Evolutionary conservation across 1,140 invertebrate genomes (phyloP).

Genomic region (Daktulosphaira vitifoliae): DNA sequence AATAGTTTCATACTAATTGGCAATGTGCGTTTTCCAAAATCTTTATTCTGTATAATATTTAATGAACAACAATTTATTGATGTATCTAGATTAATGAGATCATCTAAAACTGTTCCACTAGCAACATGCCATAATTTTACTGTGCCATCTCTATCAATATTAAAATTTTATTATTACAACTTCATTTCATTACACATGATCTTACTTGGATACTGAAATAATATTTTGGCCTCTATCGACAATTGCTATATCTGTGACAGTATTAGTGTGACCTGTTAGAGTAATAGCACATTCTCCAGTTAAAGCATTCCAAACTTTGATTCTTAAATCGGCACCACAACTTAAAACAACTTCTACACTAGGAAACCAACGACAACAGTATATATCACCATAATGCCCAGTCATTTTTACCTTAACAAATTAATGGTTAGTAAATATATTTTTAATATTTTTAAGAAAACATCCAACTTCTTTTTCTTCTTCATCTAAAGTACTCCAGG

Average conservation of each 20-base stretch:
- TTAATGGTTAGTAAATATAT: not conserved
- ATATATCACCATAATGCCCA: conserved; percentile 61
- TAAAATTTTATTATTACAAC: too few species aligned
- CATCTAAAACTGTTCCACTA: conserved; percentile 16
- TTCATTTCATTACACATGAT: conserved; percentile 6
- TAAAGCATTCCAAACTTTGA: conserved; percentile 62
- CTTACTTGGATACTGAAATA: conserved; percentile 56
- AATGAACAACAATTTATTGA: conserved; percentile 37
- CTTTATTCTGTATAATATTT: not conserved
- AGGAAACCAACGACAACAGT: conserved; percentile 61
- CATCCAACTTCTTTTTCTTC: conserved; percentile 13
- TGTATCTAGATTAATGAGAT: not conserved
- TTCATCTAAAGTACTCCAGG: conserved; percentile 21
- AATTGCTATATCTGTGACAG: conserved; percentile 56
- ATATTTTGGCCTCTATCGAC: conserved; percentile 64
- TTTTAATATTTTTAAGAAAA: too few species aligned
- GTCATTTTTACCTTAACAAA: conserved; percentile 44
- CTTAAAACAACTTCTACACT: conserved; percentile 59
- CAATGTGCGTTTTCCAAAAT: not conserved
- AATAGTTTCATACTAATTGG: conserved; percentile 16
- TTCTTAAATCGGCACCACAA: conserved; percentile 58
- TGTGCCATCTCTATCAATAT: conserved; percentile 12
- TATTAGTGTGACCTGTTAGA: conserved; percentile 56
- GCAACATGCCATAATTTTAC: conserved; percentile 32
- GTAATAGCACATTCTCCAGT: conserved; percentile 58